Conservation (phyloP, 2,888 invertebrate species). For the Morpho deidamia region DNA sequence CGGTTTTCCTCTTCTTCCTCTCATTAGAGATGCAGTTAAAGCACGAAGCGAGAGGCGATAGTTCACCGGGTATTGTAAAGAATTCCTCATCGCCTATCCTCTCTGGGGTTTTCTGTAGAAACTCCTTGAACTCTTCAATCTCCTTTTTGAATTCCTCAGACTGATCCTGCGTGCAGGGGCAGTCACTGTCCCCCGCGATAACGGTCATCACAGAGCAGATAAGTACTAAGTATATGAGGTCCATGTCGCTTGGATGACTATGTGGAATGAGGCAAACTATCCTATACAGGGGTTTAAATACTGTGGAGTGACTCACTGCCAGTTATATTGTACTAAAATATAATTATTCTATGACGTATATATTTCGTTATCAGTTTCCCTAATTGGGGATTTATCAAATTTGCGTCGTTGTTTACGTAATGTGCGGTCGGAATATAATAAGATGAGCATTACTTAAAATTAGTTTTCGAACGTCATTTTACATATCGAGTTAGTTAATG, state of each 20-base stretch:
- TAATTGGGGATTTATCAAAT: conserved; percentile 1
- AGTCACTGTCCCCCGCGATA: neutral
- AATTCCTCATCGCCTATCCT: conserved; percentile 13
- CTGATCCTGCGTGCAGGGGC: conserved; percentile 10
- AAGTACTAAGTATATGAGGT: conserved; percentile 4
- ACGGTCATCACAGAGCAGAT: neutral
- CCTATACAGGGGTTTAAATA: neutral
- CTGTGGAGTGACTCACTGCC: neutral
- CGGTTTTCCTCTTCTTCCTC: conserved; percentile 19
- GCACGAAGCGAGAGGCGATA: conserved; percentile 31
- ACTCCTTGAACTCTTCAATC: conserved; percentile 21
- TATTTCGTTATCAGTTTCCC: conserved; percentile 1
- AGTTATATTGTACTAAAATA: neutral
- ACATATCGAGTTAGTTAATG: too few relatives aligned
- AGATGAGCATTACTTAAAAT: too few relatives aligned
- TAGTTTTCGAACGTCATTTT: too few relatives aligned
- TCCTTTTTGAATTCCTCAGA: conserved; percentile 20
- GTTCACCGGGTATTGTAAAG: conserved; percentile 27
- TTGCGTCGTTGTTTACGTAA: neutral
- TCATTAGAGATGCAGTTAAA: conserved; percentile 29
- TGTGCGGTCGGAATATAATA: neutral
- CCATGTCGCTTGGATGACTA: neutral
- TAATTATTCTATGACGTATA: conserved; percentile 2
- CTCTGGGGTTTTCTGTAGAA: conserved; percentile 15
- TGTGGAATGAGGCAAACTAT: neutral